Conservation (phyloP, 2,888 invertebrate species). For the Brenthis ino region DNA sequence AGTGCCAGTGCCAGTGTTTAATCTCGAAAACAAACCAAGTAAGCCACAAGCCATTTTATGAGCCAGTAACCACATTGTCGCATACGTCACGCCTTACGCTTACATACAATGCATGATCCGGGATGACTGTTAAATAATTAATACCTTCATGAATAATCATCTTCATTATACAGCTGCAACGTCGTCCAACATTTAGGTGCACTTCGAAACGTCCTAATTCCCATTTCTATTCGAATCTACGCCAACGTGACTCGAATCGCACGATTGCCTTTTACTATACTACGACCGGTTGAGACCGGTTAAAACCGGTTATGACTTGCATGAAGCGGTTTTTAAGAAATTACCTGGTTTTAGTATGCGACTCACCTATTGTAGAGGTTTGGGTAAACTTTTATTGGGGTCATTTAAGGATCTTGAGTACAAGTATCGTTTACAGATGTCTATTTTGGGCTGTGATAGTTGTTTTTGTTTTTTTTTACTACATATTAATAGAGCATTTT, state of each 20-base stretch:
- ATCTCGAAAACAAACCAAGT: background rate
- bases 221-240: slow-evolving; percentile 52
- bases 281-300: slow-evolving; percentile 48
- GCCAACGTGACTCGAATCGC: slow-evolving; percentile 59
- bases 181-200: slow-evolving; percentile 42
- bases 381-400: slow-evolving; percentile 22
- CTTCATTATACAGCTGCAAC: slow-evolving; percentile 39
- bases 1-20: background rate
- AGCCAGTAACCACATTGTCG: slow-evolving; percentile 9
- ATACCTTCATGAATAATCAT: slow-evolving; percentile 29
- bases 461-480: background rate
- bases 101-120: slow-evolving; percentile 25
- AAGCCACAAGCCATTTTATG: background rate
- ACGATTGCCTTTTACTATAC: slow-evolving; percentile 60
- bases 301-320: slow-evolving; percentile 42
- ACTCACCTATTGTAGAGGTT: slow-evolving; percentile 18
- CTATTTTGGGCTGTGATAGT: background rate
- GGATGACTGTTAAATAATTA: slow-evolving; percentile 29
- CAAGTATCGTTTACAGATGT: slow-evolving; percentile 9
- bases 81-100: slow-evolving; percentile 19
- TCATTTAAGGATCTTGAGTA: slow-evolving; percentile 6
- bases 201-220: slow-evolving; percentile 55
- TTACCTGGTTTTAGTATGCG: slow-evolving; percentile 23
- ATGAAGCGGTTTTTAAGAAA: slow-evolving; percentile 30
- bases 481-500: too few species aligned